Evolutionary conservation across 2,113 vertebrate genomes (phyloP).

Genomic region (Thymallus thymallus): DNA sequence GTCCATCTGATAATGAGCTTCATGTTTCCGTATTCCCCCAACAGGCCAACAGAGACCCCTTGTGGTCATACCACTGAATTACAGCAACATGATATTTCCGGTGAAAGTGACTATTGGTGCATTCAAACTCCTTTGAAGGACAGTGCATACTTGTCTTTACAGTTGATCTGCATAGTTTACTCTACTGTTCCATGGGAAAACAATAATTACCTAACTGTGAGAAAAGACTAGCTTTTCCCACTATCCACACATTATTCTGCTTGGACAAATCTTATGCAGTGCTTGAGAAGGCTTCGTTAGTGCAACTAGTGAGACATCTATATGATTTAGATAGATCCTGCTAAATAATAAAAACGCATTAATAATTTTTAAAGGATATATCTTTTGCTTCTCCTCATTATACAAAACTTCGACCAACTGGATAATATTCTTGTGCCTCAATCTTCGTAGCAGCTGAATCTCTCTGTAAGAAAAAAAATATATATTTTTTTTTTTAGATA

Average conservation of each 20-base stretch:
- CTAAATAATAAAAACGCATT: neutral
- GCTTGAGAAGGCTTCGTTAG: neutral
- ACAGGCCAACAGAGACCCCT: slow-evolving; percentile 27
- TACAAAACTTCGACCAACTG: slow-evolving; percentile 87
- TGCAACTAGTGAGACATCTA: neutral
- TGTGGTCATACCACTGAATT: slow-evolving; percentile 26
- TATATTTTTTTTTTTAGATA: too few species aligned
- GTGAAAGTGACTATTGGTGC: too few species aligned
- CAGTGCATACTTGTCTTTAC: neutral
- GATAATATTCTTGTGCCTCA: slow-evolving; percentile 87
- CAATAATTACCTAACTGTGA: neutral
- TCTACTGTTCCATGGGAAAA: neutral
- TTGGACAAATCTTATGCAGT: too few species aligned
- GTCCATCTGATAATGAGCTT: too few species aligned
- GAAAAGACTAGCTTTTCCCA: neutral
- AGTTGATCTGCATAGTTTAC: neutral
- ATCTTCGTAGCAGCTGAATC: slow-evolving; percentile 82
- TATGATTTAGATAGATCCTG: neutral
- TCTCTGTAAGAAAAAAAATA: slow-evolving; percentile 76
- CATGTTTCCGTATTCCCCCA: neutral
- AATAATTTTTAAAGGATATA: slow-evolving; percentile 80
- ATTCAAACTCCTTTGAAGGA: too few species aligned
- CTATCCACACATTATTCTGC: neutral
- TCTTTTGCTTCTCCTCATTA: slow-evolving; percentile 91
- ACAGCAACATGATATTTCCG: neutral